Conservation (phyloP, 2,888 invertebrate genomes). For the Cosmorhoe ocellata region DNA sequence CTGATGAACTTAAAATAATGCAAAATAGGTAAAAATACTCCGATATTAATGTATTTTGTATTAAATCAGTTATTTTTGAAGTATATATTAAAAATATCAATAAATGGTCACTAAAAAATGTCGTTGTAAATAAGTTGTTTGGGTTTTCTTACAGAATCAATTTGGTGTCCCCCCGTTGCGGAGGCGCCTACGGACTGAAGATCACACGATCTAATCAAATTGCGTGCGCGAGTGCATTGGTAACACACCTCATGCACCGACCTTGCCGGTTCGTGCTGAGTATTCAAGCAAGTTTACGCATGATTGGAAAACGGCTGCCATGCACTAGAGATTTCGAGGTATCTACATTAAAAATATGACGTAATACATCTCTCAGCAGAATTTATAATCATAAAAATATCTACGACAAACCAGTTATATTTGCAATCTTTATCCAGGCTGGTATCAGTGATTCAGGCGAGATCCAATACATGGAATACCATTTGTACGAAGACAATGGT, state of each 20-base stretch:
- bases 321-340: slow-evolving; percentile 85
- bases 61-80: no score
- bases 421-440: slow-evolving; percentile 42
- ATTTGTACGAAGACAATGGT: slow-evolving; percentile 81
- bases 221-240: slow-evolving; percentile 87
- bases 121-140: no score
- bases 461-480: slow-evolving; percentile 84
- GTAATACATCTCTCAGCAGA: neutral
- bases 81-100: no score
- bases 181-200: slow-evolving; percentile 87
- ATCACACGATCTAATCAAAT: slow-evolving; percentile 83
- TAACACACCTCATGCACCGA: slow-evolving; percentile 82
- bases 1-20: slow-evolving; percentile 77
- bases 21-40: slow-evolving; percentile 74
- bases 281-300: slow-evolving; percentile 87
- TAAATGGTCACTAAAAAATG: no score
- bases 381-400: no score
- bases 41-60: neutral
- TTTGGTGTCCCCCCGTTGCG: slow-evolving; percentile 50
- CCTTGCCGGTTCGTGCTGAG: slow-evolving; percentile 88
- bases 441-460: slow-evolving; percentile 84
- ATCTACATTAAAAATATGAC: slow-evolving; percentile 10
- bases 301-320: slow-evolving; percentile 86
- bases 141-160: slow-evolving; percentile 46
- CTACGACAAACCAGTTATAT: no score